A percentile compares a stretch with the other conserved stretches of the same genome.
Evolutionary conservation across 2,113 vertebrate species (phyloP).

Genomic region (Protobothrops flavoviridis): DNA sequence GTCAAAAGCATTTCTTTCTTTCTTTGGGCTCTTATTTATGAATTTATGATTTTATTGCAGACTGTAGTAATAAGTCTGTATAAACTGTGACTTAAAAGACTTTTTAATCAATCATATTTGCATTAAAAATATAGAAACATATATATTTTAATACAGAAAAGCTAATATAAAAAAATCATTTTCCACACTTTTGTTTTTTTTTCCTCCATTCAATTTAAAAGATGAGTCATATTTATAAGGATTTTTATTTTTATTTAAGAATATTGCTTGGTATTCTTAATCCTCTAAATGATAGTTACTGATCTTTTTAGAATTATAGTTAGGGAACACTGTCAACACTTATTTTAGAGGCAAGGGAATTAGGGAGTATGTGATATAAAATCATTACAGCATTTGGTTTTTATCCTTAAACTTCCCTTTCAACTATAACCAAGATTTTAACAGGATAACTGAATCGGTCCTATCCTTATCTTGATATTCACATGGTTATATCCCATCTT

Average conservation of each 20-base stretch:
- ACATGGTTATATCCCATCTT: background rate
- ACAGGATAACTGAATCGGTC: background rate
- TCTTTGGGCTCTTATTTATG: background rate
- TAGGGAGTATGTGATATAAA: background rate
- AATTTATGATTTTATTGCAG: background rate
- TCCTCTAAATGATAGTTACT: background rate
- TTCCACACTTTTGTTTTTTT: background rate
- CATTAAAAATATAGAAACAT: background rate
- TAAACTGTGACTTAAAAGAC: background rate
- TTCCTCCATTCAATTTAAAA: background rate
- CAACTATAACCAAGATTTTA: background rate
- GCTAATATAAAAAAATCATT: background rate
- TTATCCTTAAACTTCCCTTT: background rate
- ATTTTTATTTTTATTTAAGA: background rate
- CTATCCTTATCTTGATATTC: background rate
- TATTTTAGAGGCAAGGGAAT: background rate
- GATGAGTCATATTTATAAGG: background rate
- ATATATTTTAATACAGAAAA: background rate
- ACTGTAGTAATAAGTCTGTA: background rate
- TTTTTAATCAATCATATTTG: background rate
- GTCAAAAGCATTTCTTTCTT: background rate
- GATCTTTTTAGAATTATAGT: background rate
- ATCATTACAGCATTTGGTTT: background rate
- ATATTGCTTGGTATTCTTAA: background rate
- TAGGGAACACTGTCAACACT: background rate